Evolutionary conservation across 2,888 invertebrate genomes (phyloP).

Genomic region (Pyrocoelia pectoralis): DNA sequence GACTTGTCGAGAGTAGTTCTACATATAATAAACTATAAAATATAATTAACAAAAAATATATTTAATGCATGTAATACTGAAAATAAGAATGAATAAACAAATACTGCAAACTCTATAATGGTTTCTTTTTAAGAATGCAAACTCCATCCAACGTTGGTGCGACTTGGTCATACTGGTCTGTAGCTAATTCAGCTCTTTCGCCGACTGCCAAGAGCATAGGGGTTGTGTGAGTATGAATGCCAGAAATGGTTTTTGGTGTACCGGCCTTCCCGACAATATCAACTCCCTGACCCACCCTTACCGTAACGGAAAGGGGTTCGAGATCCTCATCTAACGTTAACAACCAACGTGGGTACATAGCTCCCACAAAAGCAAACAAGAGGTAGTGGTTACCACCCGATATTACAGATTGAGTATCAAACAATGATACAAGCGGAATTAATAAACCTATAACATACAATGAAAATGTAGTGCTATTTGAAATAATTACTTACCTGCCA

Average conservation of each 20-base stretch:
- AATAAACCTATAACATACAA: conserved; percentile 47
- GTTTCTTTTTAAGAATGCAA: conserved; percentile 69
- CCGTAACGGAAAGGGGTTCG: conserved; percentile 89
- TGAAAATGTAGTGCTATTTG: too few species aligned
- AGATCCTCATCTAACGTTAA: conserved; percentile 95
- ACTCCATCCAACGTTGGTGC: conserved; percentile 98
- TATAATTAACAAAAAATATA: neutral
- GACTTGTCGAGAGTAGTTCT: too few species aligned
- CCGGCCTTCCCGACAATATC: conserved; percentile 99
- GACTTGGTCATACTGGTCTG: conserved; percentile 91
- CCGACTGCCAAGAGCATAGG: conserved; percentile 95
- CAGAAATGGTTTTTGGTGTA: conserved; percentile 98
- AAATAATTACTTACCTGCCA: conserved; percentile 73
- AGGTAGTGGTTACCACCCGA: conserved; percentile 94
- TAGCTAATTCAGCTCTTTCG: conserved; percentile 96
- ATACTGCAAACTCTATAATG: neutral
- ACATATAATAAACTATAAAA: too few species aligned
- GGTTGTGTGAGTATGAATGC: conserved; percentile 98
- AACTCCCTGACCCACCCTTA: conserved; percentile 93
- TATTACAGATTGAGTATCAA: conserved; percentile 62
- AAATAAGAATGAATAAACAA: too few species aligned
- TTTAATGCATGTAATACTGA: too few species aligned
- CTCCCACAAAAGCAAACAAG: conserved; percentile 90
- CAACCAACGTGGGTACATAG: conserved; percentile 98
- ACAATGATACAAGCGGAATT: conserved; percentile 49